These are phyloP conservation scores for Drosophila anceps DNA, from an alignment of 2,888 invertebrate genomes.

Conservation along the genomic window DNA sequence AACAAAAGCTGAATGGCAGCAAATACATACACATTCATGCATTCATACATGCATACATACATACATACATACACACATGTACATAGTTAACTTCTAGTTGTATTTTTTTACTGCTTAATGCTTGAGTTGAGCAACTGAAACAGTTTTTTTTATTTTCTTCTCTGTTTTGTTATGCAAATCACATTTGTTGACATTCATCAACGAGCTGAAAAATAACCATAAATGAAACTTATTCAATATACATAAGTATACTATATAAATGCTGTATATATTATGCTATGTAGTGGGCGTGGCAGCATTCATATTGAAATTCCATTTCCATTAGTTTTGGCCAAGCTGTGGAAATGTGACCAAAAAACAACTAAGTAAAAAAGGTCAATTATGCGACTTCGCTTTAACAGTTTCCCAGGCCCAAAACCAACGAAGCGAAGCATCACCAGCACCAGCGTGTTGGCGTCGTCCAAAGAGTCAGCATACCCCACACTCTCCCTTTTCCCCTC, in stretches of 20 bases:
- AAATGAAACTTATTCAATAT: conserved; percentile 40
- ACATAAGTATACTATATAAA: background rate
- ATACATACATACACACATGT: background rate
- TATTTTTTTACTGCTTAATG: conserved; percentile 21
- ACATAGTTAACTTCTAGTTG: conserved; percentile 18
- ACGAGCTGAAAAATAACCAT: conserved; percentile 30
- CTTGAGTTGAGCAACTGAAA: conserved; percentile 18
- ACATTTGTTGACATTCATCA: conserved; percentile 55
- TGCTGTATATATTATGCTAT: conserved; percentile 2
- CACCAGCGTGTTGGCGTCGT: background rate
- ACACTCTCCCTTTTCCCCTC: background rate
- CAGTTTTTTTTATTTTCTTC: background rate
- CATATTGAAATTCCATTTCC: conserved; percentile 54
- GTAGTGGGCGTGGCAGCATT: conserved; percentile 57
- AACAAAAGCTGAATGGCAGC: conserved; percentile 46
- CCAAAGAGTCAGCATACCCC: background rate
- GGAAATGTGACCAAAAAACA: conserved; percentile 51
- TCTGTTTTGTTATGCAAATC: conserved; percentile 74
- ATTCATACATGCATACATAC: background rate
- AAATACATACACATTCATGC: background rate
- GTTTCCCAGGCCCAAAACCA: conserved; percentile 62
- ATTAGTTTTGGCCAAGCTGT: conserved; percentile 35
- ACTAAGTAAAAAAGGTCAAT: conserved; percentile 64
- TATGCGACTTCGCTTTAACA: conserved; percentile 59
- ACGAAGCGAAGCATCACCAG: conserved; percentile 41